phyloP scores from a whole-genome alignment of 2,113 vertebrate genomes.

The Chaetodon trifascialis region DNA sequence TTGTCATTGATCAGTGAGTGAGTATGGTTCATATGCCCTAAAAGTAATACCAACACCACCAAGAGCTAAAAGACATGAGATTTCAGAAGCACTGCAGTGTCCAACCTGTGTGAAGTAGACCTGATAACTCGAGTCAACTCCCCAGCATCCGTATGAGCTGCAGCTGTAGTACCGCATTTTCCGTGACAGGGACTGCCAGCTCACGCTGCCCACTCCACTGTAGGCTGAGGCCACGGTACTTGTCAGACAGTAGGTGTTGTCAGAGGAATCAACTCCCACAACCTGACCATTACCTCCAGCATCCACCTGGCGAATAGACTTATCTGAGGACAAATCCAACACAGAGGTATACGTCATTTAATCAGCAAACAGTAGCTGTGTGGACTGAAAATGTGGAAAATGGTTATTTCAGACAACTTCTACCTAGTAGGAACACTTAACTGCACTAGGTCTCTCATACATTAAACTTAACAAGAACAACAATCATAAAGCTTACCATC shows the following conservation, averaged over 20 bases:
- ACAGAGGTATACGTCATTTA: not conserved
- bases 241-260: not conserved
- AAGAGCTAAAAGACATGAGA: not conserved
- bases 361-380: not conserved
- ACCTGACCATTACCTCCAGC: constrained; percentile 34
- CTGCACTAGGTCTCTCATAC: too few relatives aligned
- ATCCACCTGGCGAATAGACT: constrained; percentile 35
- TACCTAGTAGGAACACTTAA: too few relatives aligned
- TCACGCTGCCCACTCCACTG: rapidly evolving
- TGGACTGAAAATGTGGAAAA: too few relatives aligned
- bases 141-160: constrained; percentile 45
- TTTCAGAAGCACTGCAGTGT: not conserved
- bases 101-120: constrained; percentile 22
- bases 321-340: not conserved
- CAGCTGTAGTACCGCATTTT: constrained; percentile 32
- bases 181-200: not conserved
- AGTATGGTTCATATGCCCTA: too few relatives aligned
- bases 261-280: not conserved
- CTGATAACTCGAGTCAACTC: rapidly evolving
- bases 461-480: too few relatives aligned
- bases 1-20: not conserved
- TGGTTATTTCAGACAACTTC: not conserved
- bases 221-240: rapidly evolving
- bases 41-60: too few relatives aligned
- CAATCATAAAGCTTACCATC: not conserved